Evolutionary conservation across 2,113 vertebrate genomes (phyloP).

Genomic region (Onychostruthus taczanowskii): DNA sequence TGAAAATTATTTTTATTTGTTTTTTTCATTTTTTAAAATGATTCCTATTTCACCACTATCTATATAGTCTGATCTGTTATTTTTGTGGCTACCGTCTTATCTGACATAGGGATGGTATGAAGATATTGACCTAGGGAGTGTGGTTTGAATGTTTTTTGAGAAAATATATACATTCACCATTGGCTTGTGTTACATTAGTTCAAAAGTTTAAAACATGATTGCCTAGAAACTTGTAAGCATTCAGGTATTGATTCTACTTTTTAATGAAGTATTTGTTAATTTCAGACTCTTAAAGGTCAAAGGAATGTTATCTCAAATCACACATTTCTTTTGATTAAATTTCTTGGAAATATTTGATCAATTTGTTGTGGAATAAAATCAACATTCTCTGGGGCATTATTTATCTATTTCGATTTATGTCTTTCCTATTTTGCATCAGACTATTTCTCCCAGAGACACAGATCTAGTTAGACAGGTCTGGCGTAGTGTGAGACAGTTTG

Average conservation of each 20-base stretch:
- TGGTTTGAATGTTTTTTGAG: neutral
- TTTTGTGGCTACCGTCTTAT: neutral
- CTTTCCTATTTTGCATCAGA: constrained; percentile 6
- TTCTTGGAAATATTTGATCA: constrained; percentile 31
- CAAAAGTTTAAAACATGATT: neutral
- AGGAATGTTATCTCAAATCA: constrained; percentile 10
- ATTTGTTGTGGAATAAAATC: neutral
- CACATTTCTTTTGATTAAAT: neutral
- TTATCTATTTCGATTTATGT: constrained; percentile 34
- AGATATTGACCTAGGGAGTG: neutral
- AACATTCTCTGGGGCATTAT: neutral
- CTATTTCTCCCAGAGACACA: neutral
- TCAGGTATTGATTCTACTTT: neutral
- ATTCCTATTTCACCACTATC: neutral
- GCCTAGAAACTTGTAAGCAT: neutral
- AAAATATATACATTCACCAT: neutral
- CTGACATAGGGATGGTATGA: neutral
- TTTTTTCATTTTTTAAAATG: accelerated
- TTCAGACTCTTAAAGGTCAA: neutral
- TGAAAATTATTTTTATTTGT: neutral
- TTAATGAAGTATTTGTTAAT: constrained; percentile 46
- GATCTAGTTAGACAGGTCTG: constrained; percentile 26
- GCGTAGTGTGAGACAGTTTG: neutral
- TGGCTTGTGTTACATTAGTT: neutral
- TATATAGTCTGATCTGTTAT: neutral